Conservation (phyloP, 2,797 vertebrate genomes). For the Clarias pachynema region DNA sequence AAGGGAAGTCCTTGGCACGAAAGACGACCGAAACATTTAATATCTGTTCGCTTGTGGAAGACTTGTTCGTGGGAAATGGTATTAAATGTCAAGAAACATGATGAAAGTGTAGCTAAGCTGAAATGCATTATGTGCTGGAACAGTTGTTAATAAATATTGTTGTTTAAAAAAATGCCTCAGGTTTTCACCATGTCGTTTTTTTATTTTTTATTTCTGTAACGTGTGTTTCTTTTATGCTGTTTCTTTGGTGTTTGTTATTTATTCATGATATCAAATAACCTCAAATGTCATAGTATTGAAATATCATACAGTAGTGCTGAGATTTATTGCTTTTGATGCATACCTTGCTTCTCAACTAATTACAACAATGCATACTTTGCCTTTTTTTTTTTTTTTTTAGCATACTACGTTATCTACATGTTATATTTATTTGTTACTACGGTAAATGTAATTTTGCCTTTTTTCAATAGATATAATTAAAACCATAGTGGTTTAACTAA, state of each 20-base stretch:
- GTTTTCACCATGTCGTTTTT: not conserved
- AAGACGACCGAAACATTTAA: slow-evolving; percentile 80
- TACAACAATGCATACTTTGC: not conserved
- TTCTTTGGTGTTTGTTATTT: not conserved
- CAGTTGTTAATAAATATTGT: slow-evolving; percentile 6
- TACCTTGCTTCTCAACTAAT: not conserved
- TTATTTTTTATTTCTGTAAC: not conserved
- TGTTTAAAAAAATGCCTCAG: slow-evolving; percentile 1
- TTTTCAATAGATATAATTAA: not conserved
- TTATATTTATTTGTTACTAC: not conserved
- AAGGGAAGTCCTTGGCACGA: slow-evolving; percentile 81
- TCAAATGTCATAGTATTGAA: not conserved
- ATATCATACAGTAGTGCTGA: not conserved
- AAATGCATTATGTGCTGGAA: slow-evolving; percentile 5
- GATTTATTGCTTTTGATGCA: not conserved
- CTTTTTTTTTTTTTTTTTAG: too few relatives aligned
- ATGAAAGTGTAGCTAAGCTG: slow-evolving; percentile 11
- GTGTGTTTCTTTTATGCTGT: not conserved
- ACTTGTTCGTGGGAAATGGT: slow-evolving; percentile 58
- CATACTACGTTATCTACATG: not conserved
- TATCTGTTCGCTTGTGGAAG: slow-evolving; percentile 79
- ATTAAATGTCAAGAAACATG: slow-evolving; percentile 26
- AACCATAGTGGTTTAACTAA: not conserved
- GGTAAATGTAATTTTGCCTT: not conserved
- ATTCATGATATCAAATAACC: not conserved